Percentiles rank a stretch among this genome's conserved stretches.
phyloP scores from a whole-genome alignment of 35 echinoderm and acorn worm species.

The Lytechinus variegatus region DNA sequence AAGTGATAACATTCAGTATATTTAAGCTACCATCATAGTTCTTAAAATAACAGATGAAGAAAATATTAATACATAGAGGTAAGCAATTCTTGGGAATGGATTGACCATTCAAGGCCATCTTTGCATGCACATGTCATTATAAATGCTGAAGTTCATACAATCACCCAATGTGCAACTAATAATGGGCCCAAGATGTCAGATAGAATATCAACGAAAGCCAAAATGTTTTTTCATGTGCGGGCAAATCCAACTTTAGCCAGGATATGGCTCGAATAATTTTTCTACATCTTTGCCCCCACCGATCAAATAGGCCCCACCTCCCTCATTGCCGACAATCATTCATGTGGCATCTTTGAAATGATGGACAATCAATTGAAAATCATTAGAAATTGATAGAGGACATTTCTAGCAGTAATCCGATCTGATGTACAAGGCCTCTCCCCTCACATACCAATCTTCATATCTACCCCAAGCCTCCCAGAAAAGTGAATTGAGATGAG shows the following conservation, averaged over 20 bases:
- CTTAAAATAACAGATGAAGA: too few relatives aligned
- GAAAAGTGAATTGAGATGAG: not conserved
- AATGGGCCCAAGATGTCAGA: too few relatives aligned
- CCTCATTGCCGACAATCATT: not conserved
- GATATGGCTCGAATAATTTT: not conserved
- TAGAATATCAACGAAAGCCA: too few relatives aligned
- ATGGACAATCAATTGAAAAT: conserved; percentile 12
- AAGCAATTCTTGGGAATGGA: too few relatives aligned
- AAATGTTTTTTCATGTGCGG: too few relatives aligned
- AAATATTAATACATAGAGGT: too few relatives aligned
- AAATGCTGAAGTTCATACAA: too few relatives aligned
- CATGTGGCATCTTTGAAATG: not conserved
- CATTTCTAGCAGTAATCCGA: not conserved
- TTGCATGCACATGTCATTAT: too few relatives aligned
- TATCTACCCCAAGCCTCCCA: not conserved
- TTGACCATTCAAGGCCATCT: too few relatives aligned
- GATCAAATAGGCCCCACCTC: not conserved
- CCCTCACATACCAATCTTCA: not conserved
- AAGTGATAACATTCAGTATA: not conserved
- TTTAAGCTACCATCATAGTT: too few relatives aligned
- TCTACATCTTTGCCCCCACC: not conserved
- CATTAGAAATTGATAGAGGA: not conserved
- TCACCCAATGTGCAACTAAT: too few relatives aligned
- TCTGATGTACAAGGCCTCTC: not conserved
- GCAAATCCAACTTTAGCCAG: not conserved